phyloP scores from a whole-genome alignment of 2,113 vertebrate genomes.

The Isurus oxyrinchus region DNA sequence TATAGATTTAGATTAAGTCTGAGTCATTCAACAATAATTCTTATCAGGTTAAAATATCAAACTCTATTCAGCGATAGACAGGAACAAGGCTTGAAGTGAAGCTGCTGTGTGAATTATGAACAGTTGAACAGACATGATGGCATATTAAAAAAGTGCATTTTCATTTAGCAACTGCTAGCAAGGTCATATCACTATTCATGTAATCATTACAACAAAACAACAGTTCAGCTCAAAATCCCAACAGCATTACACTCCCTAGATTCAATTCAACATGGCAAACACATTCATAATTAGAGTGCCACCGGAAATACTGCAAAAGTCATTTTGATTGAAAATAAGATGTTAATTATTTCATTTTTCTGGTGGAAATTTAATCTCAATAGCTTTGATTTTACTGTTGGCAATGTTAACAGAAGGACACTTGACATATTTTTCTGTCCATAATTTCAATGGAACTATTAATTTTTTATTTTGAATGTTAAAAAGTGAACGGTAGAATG shows the following conservation, averaged over 20 bases:
- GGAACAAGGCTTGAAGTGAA: neutral
- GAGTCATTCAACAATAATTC: neutral
- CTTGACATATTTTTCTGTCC: neutral
- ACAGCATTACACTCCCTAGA: neutral
- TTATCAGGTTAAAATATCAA: neutral
- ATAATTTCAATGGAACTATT: neutral
- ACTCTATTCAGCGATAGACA: neutral
- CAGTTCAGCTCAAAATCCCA: neutral
- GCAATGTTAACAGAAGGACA: neutral
- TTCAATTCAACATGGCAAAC: neutral
- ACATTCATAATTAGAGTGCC: neutral
- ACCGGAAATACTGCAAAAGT: neutral
- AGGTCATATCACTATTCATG: neutral
- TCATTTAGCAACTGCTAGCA: neutral
- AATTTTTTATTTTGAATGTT: neutral
- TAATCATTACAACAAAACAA: neutral
- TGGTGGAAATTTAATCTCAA: neutral
- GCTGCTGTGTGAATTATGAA: neutral
- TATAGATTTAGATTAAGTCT: neutral
- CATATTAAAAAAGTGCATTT: neutral
- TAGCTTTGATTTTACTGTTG: neutral
- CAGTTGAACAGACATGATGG: neutral
- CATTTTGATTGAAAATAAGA: neutral
- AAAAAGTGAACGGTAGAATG: neutral
- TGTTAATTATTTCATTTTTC: neutral